Evolutionary conservation across 2,113 vertebrate species (phyloP).

Genomic region (Nycticorax nycticorax): DNA sequence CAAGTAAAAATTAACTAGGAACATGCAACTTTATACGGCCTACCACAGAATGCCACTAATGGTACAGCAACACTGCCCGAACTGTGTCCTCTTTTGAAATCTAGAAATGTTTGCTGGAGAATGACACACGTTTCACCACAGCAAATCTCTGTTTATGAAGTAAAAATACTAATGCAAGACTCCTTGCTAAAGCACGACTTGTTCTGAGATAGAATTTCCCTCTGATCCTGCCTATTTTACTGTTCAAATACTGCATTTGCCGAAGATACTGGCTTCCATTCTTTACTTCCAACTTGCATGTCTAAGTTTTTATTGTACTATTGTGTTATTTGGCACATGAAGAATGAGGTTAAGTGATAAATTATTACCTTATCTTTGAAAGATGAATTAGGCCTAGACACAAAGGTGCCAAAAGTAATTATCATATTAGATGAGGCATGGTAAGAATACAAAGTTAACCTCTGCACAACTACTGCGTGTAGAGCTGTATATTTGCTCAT

Average conservation of each 20-base stretch:
- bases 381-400: slow-evolving; percentile 14
- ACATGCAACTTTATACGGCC: neutral
- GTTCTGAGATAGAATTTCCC: neutral
- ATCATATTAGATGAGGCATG: neutral
- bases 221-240: slow-evolving; percentile 3
- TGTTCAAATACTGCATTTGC: neutral
- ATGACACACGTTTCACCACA: neutral
- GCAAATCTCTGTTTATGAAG: neutral
- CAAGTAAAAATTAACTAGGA: slow-evolving; percentile 52
- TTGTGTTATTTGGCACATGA: neutral
- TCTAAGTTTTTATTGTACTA: neutral
- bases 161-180: neutral
- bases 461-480: neutral
- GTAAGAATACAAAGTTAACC: neutral
- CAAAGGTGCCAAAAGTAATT: slow-evolving; percentile 41
- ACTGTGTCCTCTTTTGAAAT: slow-evolving; percentile 40
- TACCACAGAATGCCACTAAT: neutral
- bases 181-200: neutral
- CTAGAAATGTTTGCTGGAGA: slow-evolving; percentile 13
- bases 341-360: slow-evolving; percentile 1
- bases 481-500: neutral
- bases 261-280: neutral
- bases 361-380: neutral
- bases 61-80: neutral
- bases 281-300: slow-evolving; percentile 31